Base-by-base conservation (phyloP, 2,113 vertebrate genomes). In the Mobula hypostoma region DNA sequence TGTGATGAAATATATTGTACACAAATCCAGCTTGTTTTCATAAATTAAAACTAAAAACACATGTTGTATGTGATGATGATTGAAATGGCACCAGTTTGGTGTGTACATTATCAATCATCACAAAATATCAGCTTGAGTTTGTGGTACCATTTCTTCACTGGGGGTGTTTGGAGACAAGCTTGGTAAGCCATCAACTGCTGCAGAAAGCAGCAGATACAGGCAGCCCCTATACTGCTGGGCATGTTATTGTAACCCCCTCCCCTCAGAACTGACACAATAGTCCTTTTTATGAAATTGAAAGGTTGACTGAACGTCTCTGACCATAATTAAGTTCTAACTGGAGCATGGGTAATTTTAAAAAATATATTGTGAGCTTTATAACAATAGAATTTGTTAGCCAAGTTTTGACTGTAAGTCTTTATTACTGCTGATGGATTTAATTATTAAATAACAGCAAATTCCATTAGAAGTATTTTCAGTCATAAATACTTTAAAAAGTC, bases 1-100 rank as follows among this genome's bases (percentile, higher is more conserved):
- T 92, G n/a, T 92, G 88, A 32, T 70, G 88, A 92, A 92, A 92
- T 92, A 68, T 74, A 48, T 48, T 74, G 36, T 76, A 48, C 91
- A 76, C 70, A 93, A 74, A 48, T 74, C 40, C 91, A 56, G 61
- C 15, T 72, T 9, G 19, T 93, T 93, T 74, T 40, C 40, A 93
- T 93, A 74, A 93, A 93, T 93, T 48, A 40, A 76, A 93, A 93
- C 36, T 70, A 48, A 56, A 93, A 93, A 32, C 68, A 74, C 21
- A 93, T 93, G 91, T 74, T 48, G 8, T 27, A 76, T 12, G 68
- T 74, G 91, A 93, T 29, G 70, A 93, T 74, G 91, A 29, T 56
- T 93, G 68, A 93, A 74, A 93, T 74, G 91, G 91, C 21, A 93
- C 70, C 91, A 93, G 91, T 76, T 14, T 21, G 48, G 70, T 56